Conservation (phyloP, 2,797 vertebrate species). For the Tapera naevia region DNA sequence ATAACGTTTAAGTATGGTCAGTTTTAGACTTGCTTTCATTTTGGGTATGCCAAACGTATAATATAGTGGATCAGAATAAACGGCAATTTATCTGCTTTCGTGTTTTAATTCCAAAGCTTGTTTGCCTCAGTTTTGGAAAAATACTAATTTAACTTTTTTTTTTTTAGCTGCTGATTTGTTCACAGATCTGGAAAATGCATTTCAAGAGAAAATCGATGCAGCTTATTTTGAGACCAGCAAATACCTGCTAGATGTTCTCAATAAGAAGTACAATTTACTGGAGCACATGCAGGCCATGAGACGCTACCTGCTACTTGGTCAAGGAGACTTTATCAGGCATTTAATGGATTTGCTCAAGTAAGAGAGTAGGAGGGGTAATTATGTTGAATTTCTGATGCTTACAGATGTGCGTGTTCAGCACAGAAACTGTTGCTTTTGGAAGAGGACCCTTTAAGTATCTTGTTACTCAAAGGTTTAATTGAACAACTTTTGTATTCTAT, state of each 20-base stretch:
- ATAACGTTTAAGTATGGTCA: neutral
- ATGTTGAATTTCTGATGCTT: neutral
- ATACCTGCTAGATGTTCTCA: constrained; percentile 93
- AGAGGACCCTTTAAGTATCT: neutral
- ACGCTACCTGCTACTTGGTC: constrained; percentile 95
- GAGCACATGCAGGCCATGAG: constrained; percentile 98
- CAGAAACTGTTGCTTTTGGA: neutral
- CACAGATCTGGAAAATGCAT: constrained; percentile 93
- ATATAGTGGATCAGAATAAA: neutral
- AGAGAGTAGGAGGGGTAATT: constrained; percentile 53
- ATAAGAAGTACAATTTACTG: constrained; percentile 92
- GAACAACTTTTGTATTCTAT: neutral
- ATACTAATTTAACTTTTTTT: neutral
- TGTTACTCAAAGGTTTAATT: neutral
- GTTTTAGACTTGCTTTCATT: neutral
- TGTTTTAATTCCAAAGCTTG: neutral
- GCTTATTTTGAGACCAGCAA: constrained; percentile 98
- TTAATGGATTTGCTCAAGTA: constrained; percentile 99
- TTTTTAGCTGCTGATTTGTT: constrained; percentile 88
- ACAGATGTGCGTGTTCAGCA: neutral
- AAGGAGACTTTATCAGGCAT: constrained; percentile 97
- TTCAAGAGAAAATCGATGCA: constrained; percentile 94
- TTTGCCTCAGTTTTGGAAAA: neutral
- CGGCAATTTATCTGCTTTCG: neutral
- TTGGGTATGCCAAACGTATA: neutral